phyloP scores from a whole-genome alignment of 2,797 vertebrate genomes.

The Naso thynnoides region DNA sequence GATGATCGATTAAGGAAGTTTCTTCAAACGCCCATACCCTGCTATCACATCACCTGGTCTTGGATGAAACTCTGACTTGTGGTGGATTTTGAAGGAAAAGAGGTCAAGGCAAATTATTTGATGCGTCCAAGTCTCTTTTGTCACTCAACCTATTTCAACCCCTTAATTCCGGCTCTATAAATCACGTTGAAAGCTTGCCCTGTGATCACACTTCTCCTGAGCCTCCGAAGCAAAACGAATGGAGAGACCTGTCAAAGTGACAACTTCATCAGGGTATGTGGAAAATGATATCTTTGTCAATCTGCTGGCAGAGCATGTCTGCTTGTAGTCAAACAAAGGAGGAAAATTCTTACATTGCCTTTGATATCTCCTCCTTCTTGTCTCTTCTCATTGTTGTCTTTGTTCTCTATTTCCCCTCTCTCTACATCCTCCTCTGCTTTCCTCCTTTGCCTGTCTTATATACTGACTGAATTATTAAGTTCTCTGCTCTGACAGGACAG shows the following conservation, averaged over 20 bases:
- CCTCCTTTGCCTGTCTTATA: conserved; percentile 7
- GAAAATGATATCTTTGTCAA: conserved; percentile 33
- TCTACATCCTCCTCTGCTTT: conserved; percentile 7
- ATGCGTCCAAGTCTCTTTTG: neutral
- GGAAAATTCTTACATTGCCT: conserved; percentile 6
- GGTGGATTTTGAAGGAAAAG: conserved; percentile 9
- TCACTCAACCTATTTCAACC: conserved; percentile 15
- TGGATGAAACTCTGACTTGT: neutral
- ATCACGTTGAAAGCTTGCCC: neutral
- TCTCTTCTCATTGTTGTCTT: conserved; percentile 35
- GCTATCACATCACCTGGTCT: conserved; percentile 1
- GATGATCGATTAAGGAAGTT: neutral
- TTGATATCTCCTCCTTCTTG: conserved; percentile 16
- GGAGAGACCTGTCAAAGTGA: conserved; percentile 9
- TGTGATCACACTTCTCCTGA: conserved; percentile 11
- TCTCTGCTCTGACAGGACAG: conserved; percentile 6
- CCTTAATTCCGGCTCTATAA: neutral
- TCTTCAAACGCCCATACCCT: neutral
- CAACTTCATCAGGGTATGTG: conserved; percentile 1
- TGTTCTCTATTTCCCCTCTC: conserved; percentile 6
- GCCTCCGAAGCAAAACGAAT: neutral
- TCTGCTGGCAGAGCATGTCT: conserved; percentile 28
- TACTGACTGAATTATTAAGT: conserved; percentile 23
- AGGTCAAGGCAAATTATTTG: neutral
- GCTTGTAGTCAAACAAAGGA: conserved; percentile 44